Conservation (phyloP, 2,888 invertebrate genomes). For the Drosophila peninsularis region DNA sequence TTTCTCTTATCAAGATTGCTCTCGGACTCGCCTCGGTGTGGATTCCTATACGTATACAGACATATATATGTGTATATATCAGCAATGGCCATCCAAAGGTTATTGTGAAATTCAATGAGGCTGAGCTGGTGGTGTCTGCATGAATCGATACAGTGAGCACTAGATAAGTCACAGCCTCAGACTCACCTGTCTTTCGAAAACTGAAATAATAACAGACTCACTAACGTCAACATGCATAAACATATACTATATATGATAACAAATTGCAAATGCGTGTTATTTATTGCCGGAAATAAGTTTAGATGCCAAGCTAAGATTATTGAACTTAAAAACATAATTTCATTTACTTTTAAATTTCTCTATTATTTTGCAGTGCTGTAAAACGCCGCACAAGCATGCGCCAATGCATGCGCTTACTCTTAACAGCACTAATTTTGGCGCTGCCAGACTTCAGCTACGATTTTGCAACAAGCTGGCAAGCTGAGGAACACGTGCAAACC, state of each 20-base stretch:
- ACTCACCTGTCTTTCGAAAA: slow-evolving; percentile 7
- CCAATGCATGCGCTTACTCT: not conserved
- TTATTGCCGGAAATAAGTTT: not conserved
- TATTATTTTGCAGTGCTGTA: slow-evolving; percentile 6
- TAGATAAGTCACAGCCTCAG: not conserved
- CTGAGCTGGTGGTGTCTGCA: slow-evolving; percentile 12
- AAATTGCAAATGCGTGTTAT: not conserved
- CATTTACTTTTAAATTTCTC: too few relatives aligned
- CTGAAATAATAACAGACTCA: slow-evolving; percentile 19
- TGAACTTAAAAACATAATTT: not conserved
- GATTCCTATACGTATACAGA: slow-evolving; percentile 5
- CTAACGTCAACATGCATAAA: not conserved
- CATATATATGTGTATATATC: not conserved
- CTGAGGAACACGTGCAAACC: slow-evolving; percentile 47
- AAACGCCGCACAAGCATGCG: not conserved
- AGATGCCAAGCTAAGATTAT: not conserved
- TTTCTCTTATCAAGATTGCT: slow-evolving; percentile 22
- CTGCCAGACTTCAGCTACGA: not conserved
- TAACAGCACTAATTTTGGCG: not conserved
- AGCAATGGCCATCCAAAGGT: slow-evolving; percentile 43
- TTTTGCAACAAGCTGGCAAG: slow-evolving; percentile 33
- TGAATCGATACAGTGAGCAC: slow-evolving; percentile 9
- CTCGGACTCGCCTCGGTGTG: slow-evolving; percentile 3
- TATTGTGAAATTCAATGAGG: slow-evolving; percentile 45
- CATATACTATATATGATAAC: not conserved